Base-by-base conservation (phyloP, 2,113 vertebrate species). In the Phocoena phocoena region DNA sequence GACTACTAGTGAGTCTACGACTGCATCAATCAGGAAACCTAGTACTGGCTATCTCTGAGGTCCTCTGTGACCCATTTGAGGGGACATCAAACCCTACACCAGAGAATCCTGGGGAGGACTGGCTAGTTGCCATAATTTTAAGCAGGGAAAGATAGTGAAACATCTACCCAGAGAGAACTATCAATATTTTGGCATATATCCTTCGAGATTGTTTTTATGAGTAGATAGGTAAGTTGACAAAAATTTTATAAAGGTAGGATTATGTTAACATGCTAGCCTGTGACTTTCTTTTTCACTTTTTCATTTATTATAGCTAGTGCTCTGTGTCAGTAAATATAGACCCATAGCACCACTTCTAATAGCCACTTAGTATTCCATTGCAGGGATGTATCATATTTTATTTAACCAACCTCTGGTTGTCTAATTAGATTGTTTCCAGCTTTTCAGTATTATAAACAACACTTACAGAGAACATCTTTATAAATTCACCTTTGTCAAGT, bases 391-490 rank as follows among this genome's bases (percentile, higher is more conserved):
- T 83, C 9, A 13, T 67, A 84, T 92, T 92, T 96, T 89, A 83
- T 95, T 95, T 83, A 92, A 76, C 55, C n/a, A 55, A 28, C 82
- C 18, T 96, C 44, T 90, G 38, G 17, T 55, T 76, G 44, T 89
- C 60, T 88, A 86, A 95, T 76, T 79, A 89, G 67, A 11, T 67
- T 58, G 31, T 82, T 96, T 82, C 63, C 63, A 89, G 17, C 28
- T 44, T 93, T 95, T 89, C 41, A 62, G 47, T 67, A 50, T 90
- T 94, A 83, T 92, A 97, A 93, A 92, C 38, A 95, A 67, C 36
- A 53, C 81, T 90, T 90, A 47, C 77, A 94, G 65, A 96, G 91
- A 91, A 94, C 80, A 96, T 92, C 93, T 93, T 68, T 86, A 84
- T 93, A 77, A 76, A 85, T 87, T 94, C 63, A 91, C 25, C n/a